These are phyloP conservation scores for Malacoraja senta DNA, from an alignment of 2,797 vertebrate species.

Conservation along the genomic window DNA sequence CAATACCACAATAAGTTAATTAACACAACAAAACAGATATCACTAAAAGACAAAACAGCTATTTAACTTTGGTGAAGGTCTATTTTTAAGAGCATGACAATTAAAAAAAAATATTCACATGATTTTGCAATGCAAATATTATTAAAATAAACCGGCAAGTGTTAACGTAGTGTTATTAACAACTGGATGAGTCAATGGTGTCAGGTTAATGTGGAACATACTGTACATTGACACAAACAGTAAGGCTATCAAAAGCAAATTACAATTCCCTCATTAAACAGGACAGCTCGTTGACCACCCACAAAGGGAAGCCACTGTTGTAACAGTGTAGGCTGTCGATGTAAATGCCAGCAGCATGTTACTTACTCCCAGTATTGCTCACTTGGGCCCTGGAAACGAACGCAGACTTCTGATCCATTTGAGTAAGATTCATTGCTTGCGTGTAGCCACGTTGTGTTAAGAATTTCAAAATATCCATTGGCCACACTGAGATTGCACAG, in stretches of 20 bases:
- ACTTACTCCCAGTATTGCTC: constrained; percentile 18
- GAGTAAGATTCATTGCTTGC: neutral
- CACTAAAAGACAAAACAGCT: neutral
- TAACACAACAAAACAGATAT: neutral
- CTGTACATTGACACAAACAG: neutral
- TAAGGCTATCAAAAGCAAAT: neutral
- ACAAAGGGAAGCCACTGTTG: neutral
- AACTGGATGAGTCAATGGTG: neutral
- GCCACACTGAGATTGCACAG: neutral
- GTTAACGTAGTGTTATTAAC: neutral
- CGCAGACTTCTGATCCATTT: neutral
- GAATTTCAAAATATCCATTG: neutral
- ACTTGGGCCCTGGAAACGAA: neutral
- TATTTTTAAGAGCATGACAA: neutral
- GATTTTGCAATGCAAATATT: neutral
- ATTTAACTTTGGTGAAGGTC: neutral
- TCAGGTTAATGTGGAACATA: neutral
- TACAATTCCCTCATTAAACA: neutral
- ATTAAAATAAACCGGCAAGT: neutral
- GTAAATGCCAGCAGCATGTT: neutral
- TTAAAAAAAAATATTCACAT: neutral
- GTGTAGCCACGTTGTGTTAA: neutral
- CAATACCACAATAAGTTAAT: neutral
- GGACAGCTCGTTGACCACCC: neutral
- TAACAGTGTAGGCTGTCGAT: neutral